Evolutionary conservation across 2,113 vertebrate species (phyloP).

Genomic region (Gopherus evgoodei): DNA sequence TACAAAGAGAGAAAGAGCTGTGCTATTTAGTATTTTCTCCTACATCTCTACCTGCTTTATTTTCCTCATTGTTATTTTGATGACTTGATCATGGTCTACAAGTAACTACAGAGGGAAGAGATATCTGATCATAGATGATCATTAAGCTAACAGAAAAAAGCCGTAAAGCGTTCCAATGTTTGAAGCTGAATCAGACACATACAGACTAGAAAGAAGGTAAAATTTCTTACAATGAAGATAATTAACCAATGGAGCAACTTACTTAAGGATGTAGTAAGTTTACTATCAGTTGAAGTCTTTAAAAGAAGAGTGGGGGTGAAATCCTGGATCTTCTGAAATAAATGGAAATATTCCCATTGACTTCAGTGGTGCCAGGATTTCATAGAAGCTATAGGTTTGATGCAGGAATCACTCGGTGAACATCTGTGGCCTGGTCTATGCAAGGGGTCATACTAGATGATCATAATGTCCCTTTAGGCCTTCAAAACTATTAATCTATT

Average conservation of each 20-base stretch:
- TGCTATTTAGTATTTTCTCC: conserved; percentile 16
- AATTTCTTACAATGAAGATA: not conserved
- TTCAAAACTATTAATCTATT: not conserved
- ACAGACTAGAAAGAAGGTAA: not conserved
- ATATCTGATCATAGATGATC: not conserved
- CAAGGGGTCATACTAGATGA: not conserved
- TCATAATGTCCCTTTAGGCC: not conserved
- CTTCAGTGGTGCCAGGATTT: not conserved
- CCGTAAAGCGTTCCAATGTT: not conserved
- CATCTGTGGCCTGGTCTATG: not conserved
- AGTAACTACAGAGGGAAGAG: not conserved
- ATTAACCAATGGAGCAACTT: not conserved
- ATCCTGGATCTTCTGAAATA: not conserved
- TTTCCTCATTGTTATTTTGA: not conserved
- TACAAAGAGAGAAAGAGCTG: conserved; percentile 33
- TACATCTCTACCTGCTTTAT: conserved; percentile 3
- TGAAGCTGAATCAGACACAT: not conserved
- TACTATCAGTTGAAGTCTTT: not conserved
- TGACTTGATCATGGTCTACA: not conserved
- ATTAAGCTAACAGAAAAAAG: not conserved
- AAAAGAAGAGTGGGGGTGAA: not conserved
- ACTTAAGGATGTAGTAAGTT: not conserved
- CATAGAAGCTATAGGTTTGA: not conserved
- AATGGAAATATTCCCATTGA: not conserved
- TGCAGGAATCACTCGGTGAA: not conserved